Conservation (phyloP, 2,797 vertebrate genomes). For the Parotocinclus haroldoi region DNA sequence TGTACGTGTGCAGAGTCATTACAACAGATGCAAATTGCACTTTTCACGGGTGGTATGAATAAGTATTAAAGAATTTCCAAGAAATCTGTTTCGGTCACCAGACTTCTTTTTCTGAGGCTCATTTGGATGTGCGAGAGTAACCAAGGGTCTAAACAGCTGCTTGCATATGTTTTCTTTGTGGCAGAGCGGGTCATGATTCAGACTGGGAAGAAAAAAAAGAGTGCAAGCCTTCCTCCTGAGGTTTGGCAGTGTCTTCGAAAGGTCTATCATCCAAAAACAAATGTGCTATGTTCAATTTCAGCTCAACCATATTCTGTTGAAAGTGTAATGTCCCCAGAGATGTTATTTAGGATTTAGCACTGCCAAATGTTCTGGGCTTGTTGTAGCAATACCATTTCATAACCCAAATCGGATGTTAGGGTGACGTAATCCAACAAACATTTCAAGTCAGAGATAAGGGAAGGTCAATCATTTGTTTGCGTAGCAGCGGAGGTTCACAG, state of each 20-base stretch:
- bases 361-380: conserved; percentile 19
- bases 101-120: conserved; percentile 5
- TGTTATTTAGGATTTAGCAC: conserved; percentile 6
- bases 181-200: conserved; percentile 6
- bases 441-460: conserved; percentile 40
- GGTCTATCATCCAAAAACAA: conserved; percentile 41
- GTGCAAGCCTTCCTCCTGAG: conserved; percentile 19
- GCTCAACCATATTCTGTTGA: conserved; percentile 20
- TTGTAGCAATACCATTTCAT: conserved; percentile 34
- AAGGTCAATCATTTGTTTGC: conserved; percentile 45
- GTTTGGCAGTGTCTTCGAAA: conserved; percentile 29
- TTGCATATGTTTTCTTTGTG: conserved; percentile 18
- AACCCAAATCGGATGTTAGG: conserved; percentile 45
- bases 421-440: conserved; percentile 40
- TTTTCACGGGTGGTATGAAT: conserved; percentile 2
- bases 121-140: conserved; percentile 14
- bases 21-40: neutral
- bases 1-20: neutral
- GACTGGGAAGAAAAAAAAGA: conserved; percentile 24
- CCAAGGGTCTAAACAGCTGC: conserved; percentile 30
- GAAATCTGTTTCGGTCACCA: conserved; percentile 21
- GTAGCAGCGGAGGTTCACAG: conserved; percentile 13
- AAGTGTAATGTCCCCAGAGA: conserved; percentile 22
- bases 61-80: conserved; percentile 23
- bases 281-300: conserved; percentile 22